Evolutionary conservation across 64 coral and sea anemone genomes (phyloP).

Genomic region (Pachyseris speciosa): DNA sequence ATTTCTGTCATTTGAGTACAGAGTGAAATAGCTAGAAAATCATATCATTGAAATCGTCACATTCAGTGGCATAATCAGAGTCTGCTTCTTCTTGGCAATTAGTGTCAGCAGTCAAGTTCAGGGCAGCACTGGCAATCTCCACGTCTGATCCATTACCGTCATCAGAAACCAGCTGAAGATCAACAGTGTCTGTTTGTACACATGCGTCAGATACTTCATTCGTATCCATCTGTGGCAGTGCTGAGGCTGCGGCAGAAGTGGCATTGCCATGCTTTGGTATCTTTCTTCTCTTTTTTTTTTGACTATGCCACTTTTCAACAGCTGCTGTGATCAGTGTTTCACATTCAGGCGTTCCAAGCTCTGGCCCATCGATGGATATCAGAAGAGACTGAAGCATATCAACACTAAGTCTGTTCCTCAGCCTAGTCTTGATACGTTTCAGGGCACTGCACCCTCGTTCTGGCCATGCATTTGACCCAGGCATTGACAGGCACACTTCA

Average conservation of each 20-base stretch:
- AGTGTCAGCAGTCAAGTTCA: conserved; percentile 56
- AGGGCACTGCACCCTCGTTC: conserved; percentile 29
- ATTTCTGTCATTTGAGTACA: not conserved
- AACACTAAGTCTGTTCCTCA: conserved; percentile 16
- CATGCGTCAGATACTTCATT: conserved; percentile 39
- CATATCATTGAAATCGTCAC: conserved; percentile 9
- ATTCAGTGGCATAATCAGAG: conserved; percentile 1
- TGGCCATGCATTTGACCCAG: conserved; percentile 15
- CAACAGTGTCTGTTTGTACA: conserved; percentile 46
- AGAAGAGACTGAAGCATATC: conserved; percentile 18
- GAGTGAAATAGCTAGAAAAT: conserved; percentile 9
- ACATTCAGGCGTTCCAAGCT: conserved; percentile 11
- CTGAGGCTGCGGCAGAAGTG: conserved; percentile 30
- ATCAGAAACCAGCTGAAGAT: conserved; percentile 1
- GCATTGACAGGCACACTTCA: conserved; percentile 27
- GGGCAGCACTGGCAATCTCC: conserved; percentile 49
- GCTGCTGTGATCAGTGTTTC: conserved; percentile 22
- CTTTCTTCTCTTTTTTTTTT: conserved; percentile 18
- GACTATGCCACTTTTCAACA: not conserved
- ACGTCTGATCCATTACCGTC: not conserved
- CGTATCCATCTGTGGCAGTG: conserved; percentile 25
- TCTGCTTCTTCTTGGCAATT: conserved; percentile 55
- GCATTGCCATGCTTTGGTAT: not conserved
- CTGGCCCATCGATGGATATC: not conserved
- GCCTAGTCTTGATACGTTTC: conserved; percentile 36